A percentile compares a stretch with the other conserved stretches of the same genome.
phyloP scores from a whole-genome alignment of 2,113 vertebrate species.

The Oncorhynchus nerka region DNA sequence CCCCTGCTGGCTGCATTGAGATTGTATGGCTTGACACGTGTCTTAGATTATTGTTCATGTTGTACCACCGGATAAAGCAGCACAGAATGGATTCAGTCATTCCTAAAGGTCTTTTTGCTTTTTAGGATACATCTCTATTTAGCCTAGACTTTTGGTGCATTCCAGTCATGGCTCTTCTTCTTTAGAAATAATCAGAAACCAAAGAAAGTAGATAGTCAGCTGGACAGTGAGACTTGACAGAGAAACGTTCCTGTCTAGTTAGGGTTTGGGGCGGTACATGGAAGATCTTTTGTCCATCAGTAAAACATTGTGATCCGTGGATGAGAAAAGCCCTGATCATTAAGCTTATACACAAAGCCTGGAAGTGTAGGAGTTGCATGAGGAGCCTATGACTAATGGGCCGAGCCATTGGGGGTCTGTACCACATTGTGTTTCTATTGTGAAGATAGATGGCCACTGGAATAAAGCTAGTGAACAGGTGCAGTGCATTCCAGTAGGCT shows the following conservation, averaged over 20 bases:
- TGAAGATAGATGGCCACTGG: constrained; percentile 75
- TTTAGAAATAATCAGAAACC: constrained; percentile 21
- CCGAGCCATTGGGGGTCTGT: constrained; percentile 74
- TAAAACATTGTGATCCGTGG: constrained; percentile 74
- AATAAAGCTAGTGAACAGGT: constrained; percentile 80
- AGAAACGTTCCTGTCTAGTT: constrained; percentile 56
- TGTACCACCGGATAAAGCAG: constrained; percentile 14
- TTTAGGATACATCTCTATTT: constrained; percentile 46
- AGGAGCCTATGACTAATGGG: constrained; percentile 83
- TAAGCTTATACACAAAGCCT: constrained; percentile 65
- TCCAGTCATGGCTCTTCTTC: background rate
- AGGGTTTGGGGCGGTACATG: constrained; percentile 44
- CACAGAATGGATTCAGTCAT: constrained; percentile 19
- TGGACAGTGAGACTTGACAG: constrained; percentile 39
- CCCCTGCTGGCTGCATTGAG: constrained; percentile 61
- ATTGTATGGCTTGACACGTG: constrained; percentile 6
- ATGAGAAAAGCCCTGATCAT: constrained; percentile 68
- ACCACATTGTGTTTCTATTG: constrained; percentile 76
- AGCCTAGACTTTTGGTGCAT: constrained; percentile 9
- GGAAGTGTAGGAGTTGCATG: constrained; percentile 71
- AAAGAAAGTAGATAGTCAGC: constrained; percentile 23
- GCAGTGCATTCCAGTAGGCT: constrained; percentile 69
- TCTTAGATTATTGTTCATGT: constrained; percentile 26
- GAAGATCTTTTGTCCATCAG: constrained; percentile 61
- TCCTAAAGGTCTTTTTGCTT: constrained; percentile 37